These are phyloP conservation scores for Melipona quadrifasciata DNA, from an alignment of 1,140 invertebrate species.

Conservation along the genomic window DNA sequence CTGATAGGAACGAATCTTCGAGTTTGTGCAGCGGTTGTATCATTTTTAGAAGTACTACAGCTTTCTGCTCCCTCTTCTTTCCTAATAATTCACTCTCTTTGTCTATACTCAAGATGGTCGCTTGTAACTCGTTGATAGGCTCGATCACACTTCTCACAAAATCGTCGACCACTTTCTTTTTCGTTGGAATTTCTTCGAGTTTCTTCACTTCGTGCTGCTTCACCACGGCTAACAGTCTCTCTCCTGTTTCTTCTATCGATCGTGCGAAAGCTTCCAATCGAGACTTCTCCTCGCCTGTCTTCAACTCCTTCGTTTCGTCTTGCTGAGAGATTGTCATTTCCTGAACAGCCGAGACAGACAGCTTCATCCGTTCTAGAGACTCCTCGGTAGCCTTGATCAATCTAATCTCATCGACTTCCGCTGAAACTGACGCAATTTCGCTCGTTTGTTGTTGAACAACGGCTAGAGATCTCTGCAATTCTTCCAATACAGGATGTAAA, in stretches of 20 bases:
- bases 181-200: background rate
- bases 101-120: slow-evolving; percentile 31
- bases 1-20: slow-evolving; percentile 39
- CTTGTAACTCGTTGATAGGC: slow-evolving; percentile 43
- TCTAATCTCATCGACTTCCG: background rate
- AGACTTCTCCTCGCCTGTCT: slow-evolving; percentile 32
- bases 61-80: slow-evolving; percentile 1
- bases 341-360: slow-evolving; percentile 36
- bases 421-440: background rate
- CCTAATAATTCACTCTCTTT: background rate
- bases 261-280: slow-evolving; percentile 41
- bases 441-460: slow-evolving; percentile 41
- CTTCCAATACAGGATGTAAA: slow-evolving; percentile 47
- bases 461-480: slow-evolving; percentile 40
- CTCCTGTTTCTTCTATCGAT: slow-evolving; percentile 35
- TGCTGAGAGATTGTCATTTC: slow-evolving; percentile 28
- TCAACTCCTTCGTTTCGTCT: slow-evolving; percentile 44
- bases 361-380: slow-evolving; percentile 34
- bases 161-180: background rate
- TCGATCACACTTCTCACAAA: slow-evolving; percentile 38
- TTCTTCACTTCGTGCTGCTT: slow-evolving; percentile 29
- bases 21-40: slow-evolving; percentile 51
- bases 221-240: slow-evolving; percentile 1
- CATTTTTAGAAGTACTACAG: slow-evolving; percentile 41
- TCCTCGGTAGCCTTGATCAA: slow-evolving; percentile 7